Evolutionary conservation across 2,888 invertebrate genomes (phyloP), one percentile per base, ranked within the genome.

Genomic region (Teleiodes luculella): DNA sequence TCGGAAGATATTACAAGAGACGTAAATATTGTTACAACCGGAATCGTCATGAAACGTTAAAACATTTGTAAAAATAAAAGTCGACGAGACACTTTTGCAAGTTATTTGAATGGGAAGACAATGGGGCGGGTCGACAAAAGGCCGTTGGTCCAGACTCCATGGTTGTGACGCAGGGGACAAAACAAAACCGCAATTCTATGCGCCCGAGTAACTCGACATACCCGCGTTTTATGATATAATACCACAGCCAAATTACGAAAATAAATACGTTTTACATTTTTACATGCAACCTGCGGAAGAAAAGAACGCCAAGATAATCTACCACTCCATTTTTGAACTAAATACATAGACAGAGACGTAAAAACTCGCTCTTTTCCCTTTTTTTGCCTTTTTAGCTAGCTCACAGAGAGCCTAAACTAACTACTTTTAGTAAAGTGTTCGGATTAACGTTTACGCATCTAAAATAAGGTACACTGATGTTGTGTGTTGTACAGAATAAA

Each of bases 101-200:
- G 75, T 73, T 76, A 75, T 82, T 77, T 80, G 76, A 79, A 78
- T 76, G 76, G 78, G 67, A 70, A 78, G 79, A 86, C 86, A 86
- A 86, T 78, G 64, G 77, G 62, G 67, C 68, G 70, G 76, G 74
- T 74, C 77, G 75, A 84, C 83, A 85, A 84, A 82, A 80, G 80
- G 71, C 74, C 64, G 72, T 66, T 63, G 74, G 74, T 74, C 76
- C 80, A 77, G 75, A 72, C 78, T 74, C 67, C 75, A 74, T 70
- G 73, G 77, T 70, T 70, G 74, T 70, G 69, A 69, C 73, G 43
- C 72, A 65, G 71, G 72, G 74, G 71, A 78, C n/a, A n/a, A n/a
- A n/a, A 84, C 84, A 84, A 85, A 82, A 72, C 74, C 66, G 60
- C 68, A 78, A 75, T 77, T 77, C 77, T 78, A 82, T 78, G 80